phyloP scores from a whole-genome alignment of 1,140 invertebrate genomes.

The Hyles vespertilio region DNA sequence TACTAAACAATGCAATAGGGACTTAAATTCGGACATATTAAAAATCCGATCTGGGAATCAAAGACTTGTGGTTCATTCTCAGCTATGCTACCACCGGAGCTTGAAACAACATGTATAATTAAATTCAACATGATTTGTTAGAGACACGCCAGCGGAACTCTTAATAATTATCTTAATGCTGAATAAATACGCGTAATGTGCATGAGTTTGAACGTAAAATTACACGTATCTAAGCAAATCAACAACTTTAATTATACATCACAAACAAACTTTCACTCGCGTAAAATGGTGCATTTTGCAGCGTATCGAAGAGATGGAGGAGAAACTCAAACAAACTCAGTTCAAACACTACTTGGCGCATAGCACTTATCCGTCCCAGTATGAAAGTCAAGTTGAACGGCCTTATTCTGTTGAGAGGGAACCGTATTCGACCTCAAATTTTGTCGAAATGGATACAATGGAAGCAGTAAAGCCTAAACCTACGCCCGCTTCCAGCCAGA shows the following conservation, averaged over 20 bases:
- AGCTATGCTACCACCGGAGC: no score
- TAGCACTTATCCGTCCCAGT: conserved; percentile 41
- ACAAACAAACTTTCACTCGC: conserved; percentile 17
- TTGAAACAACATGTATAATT: no score
- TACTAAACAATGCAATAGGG: no score
- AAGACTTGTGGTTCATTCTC: no score
- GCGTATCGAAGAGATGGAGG: conserved; percentile 57
- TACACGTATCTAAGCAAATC: not conserved
- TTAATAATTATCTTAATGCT: no score
- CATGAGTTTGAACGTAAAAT: not conserved
- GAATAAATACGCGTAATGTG: no score
- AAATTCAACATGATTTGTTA: no score
- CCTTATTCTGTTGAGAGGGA: conserved; percentile 53
- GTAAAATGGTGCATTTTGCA: conserved; percentile 22
- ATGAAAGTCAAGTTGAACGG: conserved; percentile 49
- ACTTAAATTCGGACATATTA: no score
- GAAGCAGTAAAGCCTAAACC: conserved; percentile 18
- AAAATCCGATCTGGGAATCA: no score
- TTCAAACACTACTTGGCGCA: conserved; percentile 66
- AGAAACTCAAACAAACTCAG: conserved; percentile 63
- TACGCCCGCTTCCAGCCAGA: conserved; percentile 17
- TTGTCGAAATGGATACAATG: conserved; percentile 22
- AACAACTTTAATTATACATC: conserved; percentile 5
- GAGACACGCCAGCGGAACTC: no score
- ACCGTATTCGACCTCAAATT: conserved; percentile 23